These are phyloP conservation scores for Paedocypris sp. DNA, from an alignment of 2,113 vertebrate genomes.

Conservation along the genomic window DNA sequence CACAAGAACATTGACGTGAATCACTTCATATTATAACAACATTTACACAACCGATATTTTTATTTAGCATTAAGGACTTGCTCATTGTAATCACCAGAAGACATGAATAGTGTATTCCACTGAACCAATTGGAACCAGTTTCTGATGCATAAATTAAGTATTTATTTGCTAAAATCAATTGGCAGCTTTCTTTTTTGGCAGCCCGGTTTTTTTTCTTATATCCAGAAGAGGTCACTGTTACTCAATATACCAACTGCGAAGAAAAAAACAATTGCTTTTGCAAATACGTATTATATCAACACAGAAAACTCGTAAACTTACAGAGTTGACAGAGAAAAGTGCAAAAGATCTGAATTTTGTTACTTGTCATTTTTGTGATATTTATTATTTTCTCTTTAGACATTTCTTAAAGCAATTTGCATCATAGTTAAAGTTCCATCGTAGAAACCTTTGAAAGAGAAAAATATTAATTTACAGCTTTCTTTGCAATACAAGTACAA, in stretches of 20 bases:
- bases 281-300: no score
- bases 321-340: not conserved
- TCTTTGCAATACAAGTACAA: not conserved
- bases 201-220: not conserved
- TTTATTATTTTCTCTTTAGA: not conserved
- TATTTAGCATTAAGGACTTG: no score
- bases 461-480: not conserved
- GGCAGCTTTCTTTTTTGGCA: no score
- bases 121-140: no score
- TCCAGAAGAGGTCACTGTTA: not conserved
- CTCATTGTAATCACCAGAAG: no score
- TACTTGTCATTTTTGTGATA: slow-evolving; percentile 2
- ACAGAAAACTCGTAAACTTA: no score
- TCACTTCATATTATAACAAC: no score
- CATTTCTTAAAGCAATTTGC: not conserved
- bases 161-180: no score
- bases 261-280: not conserved
- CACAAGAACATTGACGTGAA: no score
- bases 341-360: not conserved
- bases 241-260: not conserved
- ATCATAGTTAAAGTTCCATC: not conserved
- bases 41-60: no score
- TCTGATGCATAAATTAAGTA: no score
- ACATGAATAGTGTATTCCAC: no score
- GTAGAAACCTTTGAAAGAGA: not conserved